Base-by-base conservation (phyloP, 2,113 vertebrate genomes). In the Pungitius pungitius region DNA sequence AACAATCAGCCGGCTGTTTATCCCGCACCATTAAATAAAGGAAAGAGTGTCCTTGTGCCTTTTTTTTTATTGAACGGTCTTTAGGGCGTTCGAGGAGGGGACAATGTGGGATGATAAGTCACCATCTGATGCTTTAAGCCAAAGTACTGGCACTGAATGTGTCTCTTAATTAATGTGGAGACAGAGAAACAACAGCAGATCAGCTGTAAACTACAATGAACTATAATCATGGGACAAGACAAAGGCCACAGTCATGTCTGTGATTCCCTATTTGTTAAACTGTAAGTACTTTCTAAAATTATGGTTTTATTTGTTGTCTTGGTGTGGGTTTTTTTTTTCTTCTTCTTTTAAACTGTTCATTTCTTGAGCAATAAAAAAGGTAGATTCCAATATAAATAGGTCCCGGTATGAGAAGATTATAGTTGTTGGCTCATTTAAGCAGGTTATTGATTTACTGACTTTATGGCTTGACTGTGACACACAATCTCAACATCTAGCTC, bases 1-100 rank as follows among this genome's bases (percentile, higher is more conserved):
- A 89, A 80, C 79, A 90, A 91, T 72, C 87, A 87, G 87, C 40
- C 82, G 68, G 66, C 87, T 88, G 82, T 90, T 90, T 84, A 89
- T 82, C 77, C 79, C 20, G 15, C 80, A 59, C 35, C 5, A 72
- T 85, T 74, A 73, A 83, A 64, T 66, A 81, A 70, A 83, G 76
- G 54, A 83, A 84, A 69, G 77, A 71, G 79, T 75, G 59, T 81
- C 82, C 88, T 83, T 81, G 69, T 81, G 75, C 56, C 27, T 30
- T 60, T 77, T 58, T 30, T 57, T 62, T 15, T 37, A 58, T 62
- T 63, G 61, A 69, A 73, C 45, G 63, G 75, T 84, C 67, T 76
- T 51, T 13, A 20, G 69, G 63, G 54, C 45, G 65, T 27, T 45
- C 17, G 65, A 54, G 35, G 73, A 64, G 67, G 75, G 71, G 76